Evolutionary conservation across 2,113 vertebrate genomes (phyloP).

Genomic region (Monopterus albus): DNA sequence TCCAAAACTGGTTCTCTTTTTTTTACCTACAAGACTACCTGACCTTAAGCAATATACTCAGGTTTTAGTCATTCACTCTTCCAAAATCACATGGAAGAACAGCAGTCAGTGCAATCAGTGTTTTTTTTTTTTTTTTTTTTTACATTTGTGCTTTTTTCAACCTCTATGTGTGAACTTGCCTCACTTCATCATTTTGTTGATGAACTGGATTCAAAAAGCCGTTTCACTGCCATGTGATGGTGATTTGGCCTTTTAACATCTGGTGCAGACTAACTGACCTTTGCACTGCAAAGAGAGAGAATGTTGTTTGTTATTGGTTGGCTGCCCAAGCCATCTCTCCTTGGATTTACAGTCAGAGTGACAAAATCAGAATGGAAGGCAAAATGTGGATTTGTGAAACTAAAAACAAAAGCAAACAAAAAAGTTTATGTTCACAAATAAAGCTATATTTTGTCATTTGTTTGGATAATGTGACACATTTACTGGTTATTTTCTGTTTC

Average conservation of each 20-base stretch:
- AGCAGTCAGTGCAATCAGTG: neutral
- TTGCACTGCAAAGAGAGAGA: constrained; percentile 30
- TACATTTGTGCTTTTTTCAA: neutral
- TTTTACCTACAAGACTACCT: neutral
- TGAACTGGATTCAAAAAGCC: no score
- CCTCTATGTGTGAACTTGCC: no score
- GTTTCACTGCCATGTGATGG: constrained; percentile 47
- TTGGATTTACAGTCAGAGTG: neutral
- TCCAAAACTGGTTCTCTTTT: constrained; percentile 2
- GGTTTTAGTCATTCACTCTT: neutral
- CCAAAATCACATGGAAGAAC: neutral
- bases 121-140: neutral
- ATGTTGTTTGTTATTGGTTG: constrained; percentile 14
- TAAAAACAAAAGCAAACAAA: neutral
- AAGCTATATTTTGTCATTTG: neutral
- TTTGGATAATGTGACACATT: neutral
- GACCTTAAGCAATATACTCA: constrained; percentile 12
- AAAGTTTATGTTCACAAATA: neutral
- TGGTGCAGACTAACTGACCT: constrained; percentile 53
- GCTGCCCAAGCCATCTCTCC: constrained; percentile 5
- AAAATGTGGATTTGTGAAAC: neutral
- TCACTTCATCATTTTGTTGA: no score
- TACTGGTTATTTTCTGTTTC: neutral
- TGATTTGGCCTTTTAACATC: constrained; percentile 63
- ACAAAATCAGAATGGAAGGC: neutral